Percentiles rank a stretch among this genome's conserved stretches.
phyloP scores from a whole-genome alignment of 2,888 invertebrate genomes.

The Blera fallax region DNA sequence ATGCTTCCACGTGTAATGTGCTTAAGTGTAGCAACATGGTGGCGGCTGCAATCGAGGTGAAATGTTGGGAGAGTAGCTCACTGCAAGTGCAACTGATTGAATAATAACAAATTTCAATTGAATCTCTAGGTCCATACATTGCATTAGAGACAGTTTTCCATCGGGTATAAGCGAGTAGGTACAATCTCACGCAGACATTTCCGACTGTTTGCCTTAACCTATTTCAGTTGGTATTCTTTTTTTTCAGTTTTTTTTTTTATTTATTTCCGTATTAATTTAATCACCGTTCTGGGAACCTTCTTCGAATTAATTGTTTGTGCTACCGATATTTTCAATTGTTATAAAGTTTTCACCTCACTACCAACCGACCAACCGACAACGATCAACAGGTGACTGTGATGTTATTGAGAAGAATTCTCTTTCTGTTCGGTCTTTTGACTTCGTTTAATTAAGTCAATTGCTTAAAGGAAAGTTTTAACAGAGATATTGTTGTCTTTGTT shows the following conservation, averaged over 20 bases:
- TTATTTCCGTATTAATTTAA: constrained; percentile 48
- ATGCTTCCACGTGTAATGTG: constrained; percentile 29
- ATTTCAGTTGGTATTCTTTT: constrained; percentile 5
- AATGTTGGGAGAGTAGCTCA: not conserved
- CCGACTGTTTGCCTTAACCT: constrained; percentile 44
- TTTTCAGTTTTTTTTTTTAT: constrained; percentile 1
- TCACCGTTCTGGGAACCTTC: constrained; percentile 62
- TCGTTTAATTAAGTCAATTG: constrained; percentile 63
- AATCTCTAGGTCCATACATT: constrained; percentile 7
- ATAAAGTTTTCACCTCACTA: constrained; percentile 59
- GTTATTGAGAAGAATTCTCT: constrained; percentile 40
- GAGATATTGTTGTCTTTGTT: constrained; percentile 24
- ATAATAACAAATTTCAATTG: constrained; percentile 48
- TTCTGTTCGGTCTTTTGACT: constrained; percentile 52
- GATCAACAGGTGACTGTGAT: constrained; percentile 15
- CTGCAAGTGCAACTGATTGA: constrained; percentile 41
- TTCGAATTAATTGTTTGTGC: constrained; percentile 63
- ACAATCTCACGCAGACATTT: constrained; percentile 9
- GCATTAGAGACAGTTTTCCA: constrained; percentile 25
- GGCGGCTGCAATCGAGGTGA: not conserved
- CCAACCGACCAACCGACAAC: not conserved
- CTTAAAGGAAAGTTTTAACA: constrained; percentile 57
- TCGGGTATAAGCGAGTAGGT: not conserved
- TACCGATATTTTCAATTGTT: constrained; percentile 64
- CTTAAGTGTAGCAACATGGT: not conserved